Evolutionary conservation across 92 coral and sea anemone genomes (phyloP).

Genomic region (Galaxea fascicularis): DNA sequence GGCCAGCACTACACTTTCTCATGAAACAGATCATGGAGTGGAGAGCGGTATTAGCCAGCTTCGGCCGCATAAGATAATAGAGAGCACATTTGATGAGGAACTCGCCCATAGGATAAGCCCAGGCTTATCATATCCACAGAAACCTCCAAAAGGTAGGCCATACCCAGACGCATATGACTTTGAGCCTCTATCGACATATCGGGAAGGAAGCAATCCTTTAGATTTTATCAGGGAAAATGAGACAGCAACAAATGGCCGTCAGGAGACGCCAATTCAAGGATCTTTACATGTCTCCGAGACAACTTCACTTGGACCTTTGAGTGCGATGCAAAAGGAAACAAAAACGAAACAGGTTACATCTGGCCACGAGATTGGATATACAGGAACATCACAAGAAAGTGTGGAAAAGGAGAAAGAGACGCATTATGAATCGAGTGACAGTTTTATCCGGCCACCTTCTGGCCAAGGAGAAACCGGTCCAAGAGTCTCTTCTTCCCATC

Average conservation of each 20-base stretch:
- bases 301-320: not conserved
- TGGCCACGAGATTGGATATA: not conserved
- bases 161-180: not conserved
- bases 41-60: not conserved
- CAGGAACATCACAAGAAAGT: not conserved
- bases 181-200: not conserved
- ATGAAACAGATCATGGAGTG: not conserved
- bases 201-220: constrained; percentile 4
- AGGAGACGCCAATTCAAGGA: not conserved
- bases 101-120: constrained; percentile 4
- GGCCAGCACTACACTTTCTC: not conserved
- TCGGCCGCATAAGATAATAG: constrained; percentile 45
- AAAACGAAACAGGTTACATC: not conserved
- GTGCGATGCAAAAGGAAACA: not conserved
- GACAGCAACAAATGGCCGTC: not conserved
- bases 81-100: constrained; percentile 33
- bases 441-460: not conserved
- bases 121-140: constrained; percentile 20
- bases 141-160: not conserved
- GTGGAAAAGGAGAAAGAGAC: not conserved
- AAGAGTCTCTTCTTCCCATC: not conserved
- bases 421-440: not conserved
- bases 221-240: not conserved
- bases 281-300: not conserved
- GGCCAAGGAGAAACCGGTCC: not conserved